Percentiles rank a stretch among this genome's conserved stretches.
These are phyloP conservation scores for Adelphocoris suturalis DNA, from an alignment of 2,888 invertebrate genomes.

Conservation along the genomic window DNA sequence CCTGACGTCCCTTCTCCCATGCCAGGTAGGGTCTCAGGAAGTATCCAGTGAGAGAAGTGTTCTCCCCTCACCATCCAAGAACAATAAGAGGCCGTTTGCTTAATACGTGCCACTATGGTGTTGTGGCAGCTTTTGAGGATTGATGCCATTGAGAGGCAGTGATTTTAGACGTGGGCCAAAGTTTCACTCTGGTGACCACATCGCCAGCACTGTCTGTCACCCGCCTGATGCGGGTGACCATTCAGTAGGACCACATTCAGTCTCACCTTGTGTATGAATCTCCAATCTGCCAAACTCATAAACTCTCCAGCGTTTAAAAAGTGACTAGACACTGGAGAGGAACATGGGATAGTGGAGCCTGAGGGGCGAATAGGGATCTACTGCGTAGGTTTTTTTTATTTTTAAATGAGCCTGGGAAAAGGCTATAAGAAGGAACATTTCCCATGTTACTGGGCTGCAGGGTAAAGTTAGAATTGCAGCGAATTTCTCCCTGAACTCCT, in stretches of 20 bases:
- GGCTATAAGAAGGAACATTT: neutral
- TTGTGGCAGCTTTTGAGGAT: slow-evolving; percentile 40
- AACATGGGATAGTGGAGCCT: neutral
- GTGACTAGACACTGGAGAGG: slow-evolving; percentile 70
- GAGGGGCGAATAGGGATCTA: neutral
- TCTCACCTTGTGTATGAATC: neutral
- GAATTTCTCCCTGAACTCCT: neutral
- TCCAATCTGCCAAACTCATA: neutral
- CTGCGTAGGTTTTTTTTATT: neutral
- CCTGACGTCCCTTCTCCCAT: neutral
- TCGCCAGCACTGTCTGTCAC: neutral
- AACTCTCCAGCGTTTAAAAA: slow-evolving; percentile 65
- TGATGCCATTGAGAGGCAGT: neutral
- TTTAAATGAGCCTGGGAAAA: neutral
- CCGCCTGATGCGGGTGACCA: neutral
- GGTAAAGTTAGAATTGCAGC: neutral
- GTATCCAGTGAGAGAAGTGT: slow-evolving; percentile 37
- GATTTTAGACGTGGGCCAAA: slow-evolving; percentile 10
- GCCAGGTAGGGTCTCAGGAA: slow-evolving; percentile 55
- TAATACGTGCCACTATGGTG: slow-evolving; percentile 2
- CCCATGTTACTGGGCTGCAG: neutral
- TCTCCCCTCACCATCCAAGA: slow-evolving; percentile 20
- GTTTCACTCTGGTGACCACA: slow-evolving; percentile 40
- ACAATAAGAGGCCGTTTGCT: neutral
- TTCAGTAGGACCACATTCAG: neutral